Evolutionary conservation across 2,888 invertebrate species (phyloP), one percentile per base, ranked within the genome.

Genomic region (Drosophila kanekoi): DNA sequence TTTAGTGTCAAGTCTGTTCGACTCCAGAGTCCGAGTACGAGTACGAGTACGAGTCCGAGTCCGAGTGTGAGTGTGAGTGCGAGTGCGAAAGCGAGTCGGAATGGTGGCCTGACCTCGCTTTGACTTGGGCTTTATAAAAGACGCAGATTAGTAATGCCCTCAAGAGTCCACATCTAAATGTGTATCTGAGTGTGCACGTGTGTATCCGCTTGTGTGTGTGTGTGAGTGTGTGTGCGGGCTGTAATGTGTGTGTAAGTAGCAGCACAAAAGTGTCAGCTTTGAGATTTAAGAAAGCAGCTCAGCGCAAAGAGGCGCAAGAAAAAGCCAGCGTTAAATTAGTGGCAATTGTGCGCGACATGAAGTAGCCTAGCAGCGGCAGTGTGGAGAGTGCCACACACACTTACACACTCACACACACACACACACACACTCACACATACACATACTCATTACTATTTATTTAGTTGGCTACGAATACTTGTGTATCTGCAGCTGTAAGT

Each of bases 211-310:
- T 60, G 57, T 47, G 52, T 35, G 40, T 23, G 41, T 20, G n/a
- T 60, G 57, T 47, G 52, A 35, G 40, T 23, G 41, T 45, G 54
- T 62, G 58, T 54, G 37, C 44, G 44, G 43, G 35, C 52, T 75
- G 76, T 62, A 76, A 76, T 84, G 85, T 87, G 79, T 77, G 80
- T 79, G 88, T 87, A 81, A 87, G 82, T 82, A 86, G 86, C 80
- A 82, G 69, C 88, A 80, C 87, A 73, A 86, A 79, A 87, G 89
- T 83, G 88, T 88, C 84, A 84, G 87, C 89, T 88, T 87, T 88
- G 87, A 86, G 88, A 83, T 86, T 88, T 88, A 79, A 87, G 81
- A 85, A 79, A 82, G 78, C 75, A 68, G 71, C 71, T 54, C 59
- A 74, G 68, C 57, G 70, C 75, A 79, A 72, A 82, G 77, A 76